Conservation (phyloP, 2,888 invertebrate genomes). For the Coleophora flavipennella region DNA sequence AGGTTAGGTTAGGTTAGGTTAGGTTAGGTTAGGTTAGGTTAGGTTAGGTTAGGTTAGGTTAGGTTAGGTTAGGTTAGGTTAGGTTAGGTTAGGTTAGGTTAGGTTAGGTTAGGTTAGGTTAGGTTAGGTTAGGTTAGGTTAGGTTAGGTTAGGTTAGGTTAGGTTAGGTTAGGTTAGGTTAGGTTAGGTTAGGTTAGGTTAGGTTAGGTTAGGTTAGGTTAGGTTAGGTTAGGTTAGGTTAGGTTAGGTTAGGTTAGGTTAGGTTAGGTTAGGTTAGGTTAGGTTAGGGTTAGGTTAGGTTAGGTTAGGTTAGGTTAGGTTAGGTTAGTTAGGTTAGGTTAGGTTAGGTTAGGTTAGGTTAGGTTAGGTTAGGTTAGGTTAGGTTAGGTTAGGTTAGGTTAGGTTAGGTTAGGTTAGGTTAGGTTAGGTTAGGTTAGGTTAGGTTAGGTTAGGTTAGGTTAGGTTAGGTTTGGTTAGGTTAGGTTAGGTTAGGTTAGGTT, state of each 20-base stretch:
- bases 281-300: slow-evolving; percentile 10
- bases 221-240: slow-evolving; percentile 9
- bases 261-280: slow-evolving; percentile 4
- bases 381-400: slow-evolving; percentile 11
- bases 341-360: slow-evolving; percentile 9
- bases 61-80: slow-evolving; percentile 9
- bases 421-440: slow-evolving; percentile 10
- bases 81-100: slow-evolving; percentile 5
- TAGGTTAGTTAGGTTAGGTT: slow-evolving; percentile 10
- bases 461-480: slow-evolving; percentile 10
- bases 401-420: slow-evolving; percentile 10
- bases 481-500: slow-evolving; percentile 9
- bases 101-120: slow-evolving; percentile 8
- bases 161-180: slow-evolving; percentile 10
- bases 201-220: slow-evolving; percentile 10
- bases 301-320: slow-evolving; percentile 10
- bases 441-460: slow-evolving; percentile 10
- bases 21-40: slow-evolving; percentile 11
- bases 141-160: slow-evolving; percentile 8
- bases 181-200: slow-evolving; percentile 9
- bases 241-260: slow-evolving; percentile 7
- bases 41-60: slow-evolving; percentile 9
- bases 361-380: slow-evolving; percentile 10
- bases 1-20: slow-evolving; percentile 11
- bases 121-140: slow-evolving; percentile 10